A percentile compares a stretch with the other conserved stretches of the same genome.
These are phyloP conservation scores for Leistus spinibarbis DNA, from an alignment of 2,888 invertebrate species.

Conservation along the genomic window DNA sequence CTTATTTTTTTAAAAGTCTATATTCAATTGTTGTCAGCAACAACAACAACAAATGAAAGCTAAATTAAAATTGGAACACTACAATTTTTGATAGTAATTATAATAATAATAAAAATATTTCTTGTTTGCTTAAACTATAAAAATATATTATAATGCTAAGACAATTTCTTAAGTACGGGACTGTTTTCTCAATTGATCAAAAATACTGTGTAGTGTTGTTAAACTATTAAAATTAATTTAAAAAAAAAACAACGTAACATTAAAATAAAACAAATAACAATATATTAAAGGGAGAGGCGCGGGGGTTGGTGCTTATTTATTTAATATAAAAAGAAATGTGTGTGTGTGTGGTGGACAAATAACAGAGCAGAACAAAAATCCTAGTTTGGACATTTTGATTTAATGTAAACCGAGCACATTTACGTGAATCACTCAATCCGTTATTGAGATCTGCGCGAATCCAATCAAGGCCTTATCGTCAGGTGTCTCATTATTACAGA, in stretches of 20 bases:
- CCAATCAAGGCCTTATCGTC: constrained; percentile 96
- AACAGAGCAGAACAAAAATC: background rate
- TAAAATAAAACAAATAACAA: constrained; percentile 35
- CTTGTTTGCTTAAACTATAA: background rate
- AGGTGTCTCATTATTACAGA: constrained; percentile 76
- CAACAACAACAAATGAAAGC: background rate
- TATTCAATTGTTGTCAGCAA: background rate
- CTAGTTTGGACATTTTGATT: no score
- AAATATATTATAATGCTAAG: constrained; percentile 3
- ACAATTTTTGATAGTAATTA: no score
- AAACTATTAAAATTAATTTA: constrained; percentile 27
- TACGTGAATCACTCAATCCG: constrained; percentile 65
- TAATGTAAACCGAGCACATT: constrained; percentile 25
- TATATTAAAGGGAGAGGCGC: background rate
- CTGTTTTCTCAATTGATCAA: constrained; percentile 26
- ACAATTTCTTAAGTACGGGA: constrained; percentile 34
- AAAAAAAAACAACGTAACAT: constrained; percentile 27
- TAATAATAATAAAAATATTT: background rate
- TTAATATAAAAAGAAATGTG: background rate
- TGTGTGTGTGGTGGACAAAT: background rate
- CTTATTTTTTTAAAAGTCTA: background rate
- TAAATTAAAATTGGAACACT: background rate
- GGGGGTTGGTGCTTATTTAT: constrained; percentile 18
- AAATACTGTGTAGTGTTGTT: constrained; percentile 38
- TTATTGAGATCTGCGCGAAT: constrained; percentile 96